Percentiles rank a stretch among this genome's conserved stretches.
These are phyloP conservation scores for Chaetoderma sp. DNA, from an alignment of 2,888 invertebrate genomes.

Conservation along the genomic window DNA sequence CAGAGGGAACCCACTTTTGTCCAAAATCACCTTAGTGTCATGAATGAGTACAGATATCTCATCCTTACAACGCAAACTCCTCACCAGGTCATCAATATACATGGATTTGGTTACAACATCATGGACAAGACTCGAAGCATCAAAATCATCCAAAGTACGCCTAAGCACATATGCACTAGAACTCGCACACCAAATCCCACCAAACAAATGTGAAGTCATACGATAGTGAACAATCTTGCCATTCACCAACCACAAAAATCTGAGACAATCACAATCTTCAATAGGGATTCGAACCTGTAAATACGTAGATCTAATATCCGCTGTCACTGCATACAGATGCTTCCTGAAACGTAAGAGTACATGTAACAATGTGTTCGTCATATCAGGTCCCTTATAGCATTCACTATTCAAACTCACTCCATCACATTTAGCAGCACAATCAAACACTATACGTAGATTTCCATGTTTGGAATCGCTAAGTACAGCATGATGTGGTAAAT, in stretches of 20 bases:
- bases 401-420: neutral
- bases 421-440: slow-evolving; percentile 1
- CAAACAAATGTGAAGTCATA: slow-evolving; percentile 7
- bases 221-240: neutral
- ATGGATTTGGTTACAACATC: slow-evolving; percentile 8
- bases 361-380: slow-evolving; percentile 1
- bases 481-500: slow-evolving; percentile 9
- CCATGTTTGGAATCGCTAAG: neutral
- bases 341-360: too few species aligned
- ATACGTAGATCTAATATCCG: slow-evolving; percentile 15
- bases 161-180: slow-evolving; percentile 5
- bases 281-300: slow-evolving; percentile 8
- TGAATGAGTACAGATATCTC: neutral
- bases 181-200: slow-evolving; percentile 17
- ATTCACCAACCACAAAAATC: slow-evolving; percentile 19
- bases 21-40: neutral
- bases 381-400: neutral
- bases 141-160: slow-evolving; percentile 5
- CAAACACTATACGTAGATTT: slow-evolving; percentile 9
- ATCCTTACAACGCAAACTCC: neutral
- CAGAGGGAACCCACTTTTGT: slow-evolving; percentile 7
- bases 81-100: slow-evolving; percentile 16
- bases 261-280: neutral
- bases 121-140: neutral
- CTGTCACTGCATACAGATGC: slow-evolving; percentile 12